phyloP scores from a whole-genome alignment of 2,113 vertebrate species.

The Pseudorectes ferrugineus region DNA sequence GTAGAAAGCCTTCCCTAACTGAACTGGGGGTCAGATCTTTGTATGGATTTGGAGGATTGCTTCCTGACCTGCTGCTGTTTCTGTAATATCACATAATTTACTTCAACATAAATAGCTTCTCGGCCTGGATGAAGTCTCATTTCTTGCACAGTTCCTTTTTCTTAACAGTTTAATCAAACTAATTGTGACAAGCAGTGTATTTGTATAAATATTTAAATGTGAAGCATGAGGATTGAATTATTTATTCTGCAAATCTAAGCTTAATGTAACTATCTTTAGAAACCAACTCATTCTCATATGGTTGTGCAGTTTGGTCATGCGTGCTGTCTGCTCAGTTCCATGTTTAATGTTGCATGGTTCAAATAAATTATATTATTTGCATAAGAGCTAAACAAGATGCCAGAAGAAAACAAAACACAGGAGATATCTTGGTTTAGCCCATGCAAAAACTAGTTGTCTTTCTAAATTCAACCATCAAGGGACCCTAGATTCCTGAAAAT shows the following conservation, averaged over 20 bases:
- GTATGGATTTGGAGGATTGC: neutral
- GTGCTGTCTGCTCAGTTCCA: neutral
- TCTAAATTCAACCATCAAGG: neutral
- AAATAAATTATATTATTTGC: neutral
- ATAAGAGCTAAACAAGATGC: neutral
- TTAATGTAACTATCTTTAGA: conserved; percentile 50
- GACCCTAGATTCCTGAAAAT: neutral
- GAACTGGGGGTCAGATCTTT: neutral
- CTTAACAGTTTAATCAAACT: conserved; percentile 58
- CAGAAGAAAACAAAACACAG: neutral
- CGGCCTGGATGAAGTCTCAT: conserved; percentile 12
- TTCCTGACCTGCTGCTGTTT: neutral
- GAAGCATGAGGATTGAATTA: conserved; percentile 46
- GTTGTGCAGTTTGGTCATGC: neutral
- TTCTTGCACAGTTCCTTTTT: conserved; percentile 32
- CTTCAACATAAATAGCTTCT: conserved; percentile 18
- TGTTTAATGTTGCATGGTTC: neutral
- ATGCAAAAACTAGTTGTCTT: neutral
- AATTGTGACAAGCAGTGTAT: conserved; percentile 50
- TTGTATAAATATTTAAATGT: conserved; percentile 68
- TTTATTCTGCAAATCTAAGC: conserved; percentile 48
- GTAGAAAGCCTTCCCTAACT: neutral
- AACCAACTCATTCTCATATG: neutral
- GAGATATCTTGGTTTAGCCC: neutral
- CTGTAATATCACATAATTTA: conserved; percentile 4